phyloP scores from a whole-genome alignment of 2,888 invertebrate genomes.

The Thalpophila matura region DNA sequence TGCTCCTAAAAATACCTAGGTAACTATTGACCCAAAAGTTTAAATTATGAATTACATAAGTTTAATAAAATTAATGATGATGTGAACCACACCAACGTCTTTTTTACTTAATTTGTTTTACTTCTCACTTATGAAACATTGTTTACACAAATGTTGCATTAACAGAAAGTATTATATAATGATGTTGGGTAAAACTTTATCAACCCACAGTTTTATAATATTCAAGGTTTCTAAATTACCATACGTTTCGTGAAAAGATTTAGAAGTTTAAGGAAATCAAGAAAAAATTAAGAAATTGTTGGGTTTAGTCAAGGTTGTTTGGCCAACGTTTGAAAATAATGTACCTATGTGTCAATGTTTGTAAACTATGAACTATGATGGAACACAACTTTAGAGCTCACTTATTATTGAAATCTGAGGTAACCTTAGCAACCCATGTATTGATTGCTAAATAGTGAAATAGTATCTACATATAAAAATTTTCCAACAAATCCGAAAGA shows the following conservation, averaged over 20 bases:
- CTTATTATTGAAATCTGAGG: neutral
- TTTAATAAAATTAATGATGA: neutral
- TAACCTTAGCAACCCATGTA: neutral
- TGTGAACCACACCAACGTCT: neutral
- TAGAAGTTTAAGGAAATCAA: conserved; percentile 27
- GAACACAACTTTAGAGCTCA: conserved; percentile 9
- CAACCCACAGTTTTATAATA: neutral
- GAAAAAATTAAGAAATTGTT: conserved; percentile 42
- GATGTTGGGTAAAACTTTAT: conserved; percentile 3
- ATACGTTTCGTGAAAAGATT: conserved; percentile 38
- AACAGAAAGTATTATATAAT: conserved; percentile 33
- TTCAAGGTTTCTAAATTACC: conserved; percentile 39
- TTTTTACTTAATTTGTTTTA: conserved; percentile 27
- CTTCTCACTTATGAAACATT: conserved; percentile 5
- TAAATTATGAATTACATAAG: neutral
- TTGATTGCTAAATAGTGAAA: neutral
- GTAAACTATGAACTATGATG: conserved; percentile 9
- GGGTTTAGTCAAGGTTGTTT: conserved; percentile 18
- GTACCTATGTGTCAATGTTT: conserved; percentile 23
- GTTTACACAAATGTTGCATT: conserved; percentile 9
- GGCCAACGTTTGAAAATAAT: neutral
- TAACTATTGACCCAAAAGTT: no score
- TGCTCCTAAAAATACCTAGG: no score
- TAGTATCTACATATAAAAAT: neutral
- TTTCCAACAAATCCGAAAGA: no score